A percentile compares a stretch with the other conserved stretches of the same genome.
phyloP scores from a whole-genome alignment of 2,888 invertebrate species.

The Siphlonurus alternatus region DNA sequence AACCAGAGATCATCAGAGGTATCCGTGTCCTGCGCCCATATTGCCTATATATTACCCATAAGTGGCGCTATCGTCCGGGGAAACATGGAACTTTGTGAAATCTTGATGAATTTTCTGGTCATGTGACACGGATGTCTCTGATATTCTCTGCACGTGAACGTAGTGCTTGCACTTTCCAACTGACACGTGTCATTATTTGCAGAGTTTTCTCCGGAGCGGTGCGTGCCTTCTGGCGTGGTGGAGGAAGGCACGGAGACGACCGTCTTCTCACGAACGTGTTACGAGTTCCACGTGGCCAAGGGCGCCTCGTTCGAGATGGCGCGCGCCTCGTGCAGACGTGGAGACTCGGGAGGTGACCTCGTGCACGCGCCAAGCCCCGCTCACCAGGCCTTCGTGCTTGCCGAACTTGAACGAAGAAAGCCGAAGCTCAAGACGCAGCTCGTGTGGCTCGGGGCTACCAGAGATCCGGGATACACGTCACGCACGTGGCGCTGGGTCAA shows the following conservation, averaged over 20 bases:
- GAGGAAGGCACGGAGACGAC: conserved; percentile 60
- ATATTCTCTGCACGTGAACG: no score
- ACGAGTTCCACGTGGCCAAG: conserved; percentile 67
- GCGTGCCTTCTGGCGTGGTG: conserved; percentile 52
- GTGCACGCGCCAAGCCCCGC: conserved; percentile 45
- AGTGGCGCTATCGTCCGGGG: no score
- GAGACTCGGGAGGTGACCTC: conserved; percentile 43
- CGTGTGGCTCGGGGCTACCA: conserved; percentile 83
- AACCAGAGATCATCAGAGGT: no score
- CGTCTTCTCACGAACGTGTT: conserved; percentile 72
- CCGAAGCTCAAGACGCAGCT: conserved; percentile 64
- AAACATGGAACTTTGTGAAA: no score
- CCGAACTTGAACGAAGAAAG: conserved; percentile 67
- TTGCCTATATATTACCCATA: no score
- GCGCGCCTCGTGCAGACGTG: conserved; percentile 44
- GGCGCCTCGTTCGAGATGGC: conserved; percentile 75
- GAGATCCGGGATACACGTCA: conserved; percentile 66
- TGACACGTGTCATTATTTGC: no score
- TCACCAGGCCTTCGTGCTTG: conserved; percentile 47
- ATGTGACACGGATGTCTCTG: no score
- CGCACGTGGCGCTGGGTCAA: conserved; percentile 83
- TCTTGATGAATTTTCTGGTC: no score
- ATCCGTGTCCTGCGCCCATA: no score
- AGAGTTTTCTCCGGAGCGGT: conserved; percentile 77
- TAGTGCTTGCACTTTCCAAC: no score